Conservation (phyloP, 2,888 invertebrate species). For the Limnephilus auricula region DNA sequence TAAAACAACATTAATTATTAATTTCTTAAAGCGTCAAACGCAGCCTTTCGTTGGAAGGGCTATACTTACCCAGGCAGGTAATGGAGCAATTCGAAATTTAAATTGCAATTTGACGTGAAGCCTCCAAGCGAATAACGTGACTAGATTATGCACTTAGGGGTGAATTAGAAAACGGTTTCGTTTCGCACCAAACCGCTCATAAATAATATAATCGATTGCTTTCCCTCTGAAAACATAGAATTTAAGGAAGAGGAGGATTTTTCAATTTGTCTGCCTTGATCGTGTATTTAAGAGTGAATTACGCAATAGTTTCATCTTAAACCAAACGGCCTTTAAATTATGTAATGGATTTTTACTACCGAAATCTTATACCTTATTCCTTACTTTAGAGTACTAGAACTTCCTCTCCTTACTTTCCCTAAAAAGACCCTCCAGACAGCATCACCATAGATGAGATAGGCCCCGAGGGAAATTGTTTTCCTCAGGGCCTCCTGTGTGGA, state of each 20-base stretch:
- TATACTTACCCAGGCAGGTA: neutral
- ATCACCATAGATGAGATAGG: no score
- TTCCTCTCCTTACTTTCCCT: no score
- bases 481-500: no score
- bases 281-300: neutral
- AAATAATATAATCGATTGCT: neutral
- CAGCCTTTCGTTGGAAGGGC: neutral
- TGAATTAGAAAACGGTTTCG: neutral
- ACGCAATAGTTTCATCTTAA: neutral
- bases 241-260: neutral
- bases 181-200: neutral
- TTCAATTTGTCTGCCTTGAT: neutral
- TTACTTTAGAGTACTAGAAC: no score
- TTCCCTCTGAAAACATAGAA: neutral
- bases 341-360: neutral
- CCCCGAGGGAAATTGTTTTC: no score
- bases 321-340: neutral
- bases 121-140: neutral
- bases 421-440: no score
- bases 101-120: neutral
- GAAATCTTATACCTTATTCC: no score
- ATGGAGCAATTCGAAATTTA: constrained; percentile 2
- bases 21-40: neutral
- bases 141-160: constrained; percentile 2
- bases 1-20: no score